Evolutionary conservation across 2,888 invertebrate species (phyloP), one percentile per base, ranked within the genome.

Genomic region (Lamproptera curius): DNA sequence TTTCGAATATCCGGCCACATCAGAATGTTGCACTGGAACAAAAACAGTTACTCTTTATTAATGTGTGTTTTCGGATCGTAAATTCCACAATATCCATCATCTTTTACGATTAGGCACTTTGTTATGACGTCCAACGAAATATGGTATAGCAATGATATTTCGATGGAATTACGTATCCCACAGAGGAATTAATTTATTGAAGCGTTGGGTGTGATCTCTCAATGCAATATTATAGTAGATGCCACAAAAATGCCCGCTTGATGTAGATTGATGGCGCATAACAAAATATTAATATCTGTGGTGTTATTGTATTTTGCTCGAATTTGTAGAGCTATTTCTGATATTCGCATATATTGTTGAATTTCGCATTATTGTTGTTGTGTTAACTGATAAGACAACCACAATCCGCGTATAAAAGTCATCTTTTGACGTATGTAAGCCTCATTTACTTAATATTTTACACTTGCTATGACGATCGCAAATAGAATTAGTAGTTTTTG

Each of bases 121-220:
- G 43, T 48, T 48, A 28, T 48, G 48, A 43, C 48, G 26, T 48
- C 39, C 34, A 28, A 23, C 16, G 16, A 39, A 34, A 43, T 43
- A 48, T 39, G 9, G 48, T 34, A 43, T 39, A 34, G 31, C 42
- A 42, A 51, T 56, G 55, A 54, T 53, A 53, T 48, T 47, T 59
- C 55, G 61, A 57, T 55, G 59, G 62, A 60, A 75, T 74, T 75
- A 73, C 64, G 70, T 68, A 65, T 61, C 75, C 73, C 55, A 65
- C 65, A 67, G 76, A 70, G 73, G 68, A 71, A 73, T 69, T 62
- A 65, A 65, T 70, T 65, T 65, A 70, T 70, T 63, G 55, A 48
- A 71, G 65, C 67, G 58, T 70, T 73, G 72, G 73, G 74, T 65
- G 71, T 72, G 75, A 73, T 75, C 71, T 67, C 67, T 65, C 64